Base-by-base conservation (phyloP, 2,797 vertebrate genomes). In the Takifugu ocellatus region DNA sequence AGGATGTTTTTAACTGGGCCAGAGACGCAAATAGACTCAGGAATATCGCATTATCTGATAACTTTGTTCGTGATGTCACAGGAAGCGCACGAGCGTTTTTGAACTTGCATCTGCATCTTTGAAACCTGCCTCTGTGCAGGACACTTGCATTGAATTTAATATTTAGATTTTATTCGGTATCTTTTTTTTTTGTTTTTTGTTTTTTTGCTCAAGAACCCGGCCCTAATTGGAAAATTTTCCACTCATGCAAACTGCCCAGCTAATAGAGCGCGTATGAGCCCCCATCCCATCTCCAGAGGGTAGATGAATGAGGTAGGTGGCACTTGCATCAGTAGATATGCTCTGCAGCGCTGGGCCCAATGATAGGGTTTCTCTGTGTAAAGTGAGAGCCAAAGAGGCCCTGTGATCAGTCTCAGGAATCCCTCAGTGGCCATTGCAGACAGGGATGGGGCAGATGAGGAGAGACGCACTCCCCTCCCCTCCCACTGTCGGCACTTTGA, bases 351-450 rank as follows among this genome's bases (percentile, higher is more conserved):
- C 61, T 51, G 70, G 54, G 64, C 64, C 66, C 79, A 81, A 80
- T 73, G 73, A 80, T 83, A 79, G 74, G 51, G 63, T 82, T 86
- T 85, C 77, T 73, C 72, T 77, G 78, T 87, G 86, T 79, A 74
- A 70, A 87, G 68, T 82, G 72, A 91, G 88, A 89, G 77, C 44
- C 14, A 56, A 74, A 21, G 15, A 58, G 81, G 67, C 75, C 74
- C 68, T 61, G 70, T 61, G 83, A 68, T 76, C 75, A 52, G 70
- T 74, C 76, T 78, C 66, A 85, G 73, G 59, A 49, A 77, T 69
- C 77, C 87, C 84, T 84, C 75, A 78, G 84, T 85, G 83, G 69
- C 84, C 24, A 76, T 69, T 72, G 65, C 70, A 87, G 79, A 75
- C 72, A 56, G 70, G 71, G 82, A 87, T 74, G 81, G 77, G 76